Conservation (phyloP, 2,888 invertebrate genomes). For the Coleophora deauratella region DNA sequence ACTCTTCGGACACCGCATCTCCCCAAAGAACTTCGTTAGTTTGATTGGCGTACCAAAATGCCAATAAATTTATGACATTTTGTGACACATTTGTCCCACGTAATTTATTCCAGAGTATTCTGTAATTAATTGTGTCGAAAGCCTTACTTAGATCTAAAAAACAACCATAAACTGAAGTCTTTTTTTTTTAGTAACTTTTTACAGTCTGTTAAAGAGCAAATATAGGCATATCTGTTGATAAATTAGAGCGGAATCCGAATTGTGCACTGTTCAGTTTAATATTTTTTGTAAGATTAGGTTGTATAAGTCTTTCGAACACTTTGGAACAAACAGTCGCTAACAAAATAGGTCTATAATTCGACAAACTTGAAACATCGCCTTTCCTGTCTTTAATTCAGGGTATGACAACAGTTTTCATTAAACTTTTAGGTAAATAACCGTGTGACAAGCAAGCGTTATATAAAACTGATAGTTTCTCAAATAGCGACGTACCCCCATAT, state of each 20-base stretch:
- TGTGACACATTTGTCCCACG: not conserved
- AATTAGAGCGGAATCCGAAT: not conserved
- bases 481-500: no score
- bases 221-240: constrained; percentile 2
- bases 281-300: not conserved
- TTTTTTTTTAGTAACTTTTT: not conserved
- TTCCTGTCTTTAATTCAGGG: not conserved
- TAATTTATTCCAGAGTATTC: not conserved
- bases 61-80: not conserved
- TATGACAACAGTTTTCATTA: not conserved
- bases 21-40: not conserved
- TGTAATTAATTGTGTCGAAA: not conserved
- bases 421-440: not conserved
- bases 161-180: not conserved
- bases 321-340: not conserved
- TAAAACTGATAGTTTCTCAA: no score
- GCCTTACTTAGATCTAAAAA: constrained; percentile 2
- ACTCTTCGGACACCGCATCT: not conserved
- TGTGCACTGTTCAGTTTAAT: not conserved
- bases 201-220: not conserved
- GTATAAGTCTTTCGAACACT: not conserved
- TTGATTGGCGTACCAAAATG: not conserved
- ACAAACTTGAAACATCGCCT: not conserved
- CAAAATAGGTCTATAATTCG: not conserved
- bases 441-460: not conserved